These are phyloP conservation scores for Eueremaeus valkanovi DNA, from an alignment of 2,888 invertebrate species.

Conservation along the genomic window DNA sequence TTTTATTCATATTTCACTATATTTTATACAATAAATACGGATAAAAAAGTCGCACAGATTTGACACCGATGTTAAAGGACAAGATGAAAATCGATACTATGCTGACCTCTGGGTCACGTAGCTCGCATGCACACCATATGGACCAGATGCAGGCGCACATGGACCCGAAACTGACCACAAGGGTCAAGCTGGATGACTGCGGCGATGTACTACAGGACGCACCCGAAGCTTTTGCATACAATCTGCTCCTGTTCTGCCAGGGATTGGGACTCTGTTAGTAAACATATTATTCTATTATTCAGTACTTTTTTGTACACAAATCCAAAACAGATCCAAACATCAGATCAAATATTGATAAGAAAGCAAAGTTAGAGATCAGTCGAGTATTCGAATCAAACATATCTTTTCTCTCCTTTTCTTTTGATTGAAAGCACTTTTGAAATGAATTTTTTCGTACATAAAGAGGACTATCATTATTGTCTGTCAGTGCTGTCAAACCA, in stretches of 20 bases:
- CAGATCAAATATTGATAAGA: too few species aligned
- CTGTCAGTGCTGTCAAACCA: too few species aligned
- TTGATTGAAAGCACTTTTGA: too few species aligned
- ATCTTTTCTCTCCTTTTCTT: not conserved
- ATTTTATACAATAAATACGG: too few species aligned
- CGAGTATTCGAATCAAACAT: too few species aligned
- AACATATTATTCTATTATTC: too few species aligned
- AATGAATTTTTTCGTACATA: too few species aligned
- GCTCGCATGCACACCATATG: slow-evolving; percentile 73
- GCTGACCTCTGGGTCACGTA: slow-evolving; percentile 72
- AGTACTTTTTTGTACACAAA: not conserved
- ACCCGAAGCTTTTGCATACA: slow-evolving; percentile 48
- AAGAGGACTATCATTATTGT: too few species aligned
- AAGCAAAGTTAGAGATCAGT: too few species aligned
- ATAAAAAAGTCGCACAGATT: slow-evolving; percentile 51
- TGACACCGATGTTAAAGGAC: slow-evolving; percentile 39
- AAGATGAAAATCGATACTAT: slow-evolving; percentile 63
- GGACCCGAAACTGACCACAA: slow-evolving; percentile 75
- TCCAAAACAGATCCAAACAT: too few species aligned
- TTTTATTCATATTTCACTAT: too few species aligned
- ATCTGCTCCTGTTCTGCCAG: slow-evolving; percentile 47
- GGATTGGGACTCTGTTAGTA: slow-evolving; percentile 47
- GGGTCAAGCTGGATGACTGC: slow-evolving; percentile 75
- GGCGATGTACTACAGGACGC: slow-evolving; percentile 83
- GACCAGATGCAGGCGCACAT: slow-evolving; percentile 71